Base-by-base conservation (phyloP, 2,113 vertebrate species). In the Megaptera novaeangliae region DNA sequence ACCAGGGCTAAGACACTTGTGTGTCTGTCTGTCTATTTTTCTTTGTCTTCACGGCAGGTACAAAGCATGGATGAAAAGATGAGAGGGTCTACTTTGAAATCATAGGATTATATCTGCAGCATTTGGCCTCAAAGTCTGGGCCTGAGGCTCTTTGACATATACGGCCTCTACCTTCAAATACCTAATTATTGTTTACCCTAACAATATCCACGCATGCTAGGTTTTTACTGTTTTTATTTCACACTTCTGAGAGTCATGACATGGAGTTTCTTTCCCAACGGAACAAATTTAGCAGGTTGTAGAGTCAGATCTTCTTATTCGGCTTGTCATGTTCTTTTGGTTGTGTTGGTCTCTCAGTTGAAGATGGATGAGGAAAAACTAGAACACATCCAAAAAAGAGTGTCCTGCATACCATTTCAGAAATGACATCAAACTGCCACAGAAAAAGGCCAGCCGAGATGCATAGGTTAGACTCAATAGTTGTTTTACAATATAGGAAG, bases 121-220 rank as follows among this genome's bases (percentile, higher is more conserved):
- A 52, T 44, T 57, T 92, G 29, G 39, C 64, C 41, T 59, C 64
- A 8, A 39, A 39, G 15, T 41, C 21, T 31, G 41, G 31, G 52
- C 23, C 39, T 39, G 52, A 36, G 46, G 63, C 6, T 49, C 52
- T 71, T 15, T 49, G 31, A 17, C 27, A 18, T 8, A 18, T 13
- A 52, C 8, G 29, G 25, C 17, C 5, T 49, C 34, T 39, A 49
- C 64, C 52, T 25, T 88, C 31, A 80, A 61, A 80, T 17, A 71
- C 17, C 12, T 21, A 46, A n/a, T 9, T 36, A 34, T 15, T 29
- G 10, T 46, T 80, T 15, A 49, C 25, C 34, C 23, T 36, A 10
- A 36, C 23, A 44, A 21, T 8, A 49, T 5, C 41, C 41, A 4
- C 5, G 0, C 14, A 1, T 2, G 6, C 44, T 41, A 15, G 21